Base-by-base conservation (phyloP, 2,113 vertebrate genomes). In the Otis tarda region DNA sequence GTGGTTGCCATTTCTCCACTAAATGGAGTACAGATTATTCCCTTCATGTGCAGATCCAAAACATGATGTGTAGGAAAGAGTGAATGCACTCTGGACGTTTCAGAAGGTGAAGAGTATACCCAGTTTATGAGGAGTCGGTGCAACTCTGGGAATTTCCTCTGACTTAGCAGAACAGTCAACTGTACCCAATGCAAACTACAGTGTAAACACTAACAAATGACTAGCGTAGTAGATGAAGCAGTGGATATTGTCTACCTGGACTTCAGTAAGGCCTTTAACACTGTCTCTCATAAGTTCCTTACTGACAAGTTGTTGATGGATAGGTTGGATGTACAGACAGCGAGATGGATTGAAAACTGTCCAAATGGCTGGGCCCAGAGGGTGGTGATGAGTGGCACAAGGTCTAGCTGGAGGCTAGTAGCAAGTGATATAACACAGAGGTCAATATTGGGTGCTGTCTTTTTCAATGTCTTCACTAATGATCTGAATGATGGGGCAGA, bases 381-480 rank as follows among this genome's bases (percentile, higher is more conserved):
- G 1, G 7, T 23, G 33, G 4, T 52, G 41, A 12, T 27, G 9
- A 13, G 47, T 19, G 41, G 33, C 10, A 67, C 8, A 25, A 37
- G 10, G 8, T 47, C 28, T 52, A n/a, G 19, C 19, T 37, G 75
- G 17, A 37, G 6, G 21, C 14, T 33, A 17, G 10, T 23, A 83
- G 43, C 18, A 11, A 37, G n/a, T 0, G 0, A 0, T 23, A 5
- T 18, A 60, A 9, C 21, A 22, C 37, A 69, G 16, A 22, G 4
- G 12, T 39, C 23, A 21, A 5, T 61, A n/a, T 5, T 41, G 5
- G 2, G 6, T 86, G 25, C 27, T 22, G 20, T 15, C 15, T 43
- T 57, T 5, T 53, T 56, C 39, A 31, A 4, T 39, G 16, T 19
- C 30, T 50, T 87, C 14, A 11, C 39, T 69, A 60, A 41, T 60